These are phyloP conservation scores for Nemotelus nigrinus DNA, from an alignment of 2,888 invertebrate genomes.

Conservation along the genomic window DNA sequence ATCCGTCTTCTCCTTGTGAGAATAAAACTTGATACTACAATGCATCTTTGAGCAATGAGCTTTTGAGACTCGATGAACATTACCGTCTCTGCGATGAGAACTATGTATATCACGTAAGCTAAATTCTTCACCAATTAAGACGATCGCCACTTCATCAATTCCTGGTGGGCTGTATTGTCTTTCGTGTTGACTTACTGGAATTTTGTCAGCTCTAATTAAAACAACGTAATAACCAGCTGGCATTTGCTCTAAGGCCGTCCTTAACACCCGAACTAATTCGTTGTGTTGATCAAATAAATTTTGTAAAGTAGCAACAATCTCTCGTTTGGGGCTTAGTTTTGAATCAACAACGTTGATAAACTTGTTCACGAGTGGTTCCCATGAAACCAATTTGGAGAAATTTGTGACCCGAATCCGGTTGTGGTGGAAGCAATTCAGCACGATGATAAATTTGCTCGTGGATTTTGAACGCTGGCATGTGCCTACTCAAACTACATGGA, in stretches of 20 bases:
- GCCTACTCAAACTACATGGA: too few species aligned
- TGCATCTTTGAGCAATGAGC: slow-evolving; percentile 47
- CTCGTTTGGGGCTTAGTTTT: slow-evolving; percentile 49
- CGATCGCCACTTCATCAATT: slow-evolving; percentile 52
- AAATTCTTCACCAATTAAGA: slow-evolving; percentile 42
- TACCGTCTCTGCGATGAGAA: too few species aligned
- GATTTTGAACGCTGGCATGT: slow-evolving; percentile 44
- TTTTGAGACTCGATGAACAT: too few species aligned
- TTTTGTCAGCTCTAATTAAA: slow-evolving; percentile 57
- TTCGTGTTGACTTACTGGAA: slow-evolving; percentile 54
- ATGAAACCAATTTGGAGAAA: slow-evolving; percentile 53
- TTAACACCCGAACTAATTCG: slow-evolving; percentile 56
- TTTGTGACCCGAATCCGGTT: slow-evolving; percentile 45
- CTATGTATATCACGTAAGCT: slow-evolving; percentile 40
- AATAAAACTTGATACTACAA: slow-evolving; percentile 56
- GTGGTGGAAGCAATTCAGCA: slow-evolving; percentile 50
- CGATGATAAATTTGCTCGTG: slow-evolving; percentile 54
- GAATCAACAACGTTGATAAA: slow-evolving; percentile 50
- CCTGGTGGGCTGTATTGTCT: slow-evolving; percentile 50
- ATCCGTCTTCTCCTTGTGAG: slow-evolving; percentile 42
- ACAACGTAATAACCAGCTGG: slow-evolving; percentile 56
- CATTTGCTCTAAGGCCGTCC: slow-evolving; percentile 54
- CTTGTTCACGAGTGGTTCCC: slow-evolving; percentile 51
- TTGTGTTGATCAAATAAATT: slow-evolving; percentile 53
- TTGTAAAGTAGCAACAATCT: slow-evolving; percentile 20